Evolutionary conservation across 2,113 vertebrate species (phyloP), one percentile per base, ranked within the genome.

Genomic region (Pelmatolapia mariae): DNA sequence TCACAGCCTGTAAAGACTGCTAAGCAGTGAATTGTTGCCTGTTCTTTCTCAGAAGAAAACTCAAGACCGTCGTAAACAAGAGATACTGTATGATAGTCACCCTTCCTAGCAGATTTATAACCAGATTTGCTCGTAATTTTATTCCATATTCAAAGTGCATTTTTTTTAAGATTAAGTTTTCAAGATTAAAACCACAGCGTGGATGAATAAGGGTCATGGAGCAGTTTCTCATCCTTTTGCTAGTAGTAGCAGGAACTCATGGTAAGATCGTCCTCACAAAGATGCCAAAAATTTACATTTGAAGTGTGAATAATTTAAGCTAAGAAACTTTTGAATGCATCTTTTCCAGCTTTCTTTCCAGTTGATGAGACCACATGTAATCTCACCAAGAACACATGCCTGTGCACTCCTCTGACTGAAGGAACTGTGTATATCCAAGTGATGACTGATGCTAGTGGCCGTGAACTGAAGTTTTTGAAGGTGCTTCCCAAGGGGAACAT

Each of bases 401-500:
- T 2, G 2, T 31, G 29, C 6, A 6, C 29, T 31, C 29, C 36
- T 18, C 4, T 26, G 31, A 13, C 79, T 4, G 90, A 92, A 38
- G 90, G 68, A 76, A 43, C 87, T 29, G 59, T 93, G n/a, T 88
- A 56, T 11, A 88, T 95, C 53, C 90, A 92, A 26, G 33, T 93
- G 59, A 89, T 94, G 76, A 29, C 8, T 47, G 83, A 85, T 5
- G 85, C 81, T 4, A 90, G 80, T 0, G 54, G 73, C 15, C 26
- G 47, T 57, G 31, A 16, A 3, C 6, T 95, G 33, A 0, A 1
- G 7, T 93, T 47, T 19, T 85, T 63, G 10, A 94, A 92, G n/a
- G n/a, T n/a, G n/a, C n/a, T n/a, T n/a, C n/a, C n/a, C n/a, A n/a
- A n/a, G n/a, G n/a, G n/a, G n/a, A 0, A 2, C 2, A 11, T 73